Percentiles rank a stretch among this genome's conserved stretches.
These are phyloP conservation scores for Neodiprion lecontei DNA, from an alignment of 1,140 invertebrate genomes.

Conservation along the genomic window DNA sequence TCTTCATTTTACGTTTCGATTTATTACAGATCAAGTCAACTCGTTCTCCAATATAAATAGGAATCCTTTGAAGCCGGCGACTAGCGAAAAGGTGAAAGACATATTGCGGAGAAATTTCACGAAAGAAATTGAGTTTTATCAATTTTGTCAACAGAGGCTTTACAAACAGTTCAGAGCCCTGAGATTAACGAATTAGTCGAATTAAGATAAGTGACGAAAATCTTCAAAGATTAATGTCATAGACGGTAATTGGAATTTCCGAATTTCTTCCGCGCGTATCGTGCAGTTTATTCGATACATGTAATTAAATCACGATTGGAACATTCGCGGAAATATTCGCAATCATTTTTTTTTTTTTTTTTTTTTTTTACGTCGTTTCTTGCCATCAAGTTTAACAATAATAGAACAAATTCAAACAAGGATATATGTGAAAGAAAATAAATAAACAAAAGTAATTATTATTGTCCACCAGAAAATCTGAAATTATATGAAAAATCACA, in stretches of 20 bases:
- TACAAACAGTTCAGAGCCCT: slow-evolving; percentile 81
- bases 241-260: neutral
- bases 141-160: slow-evolving; percentile 86
- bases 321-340: too few species aligned
- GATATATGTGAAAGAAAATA: too few species aligned
- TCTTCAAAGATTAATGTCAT: neutral
- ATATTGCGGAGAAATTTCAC: slow-evolving; percentile 88
- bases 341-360: too few species aligned
- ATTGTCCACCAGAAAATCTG: too few species aligned
- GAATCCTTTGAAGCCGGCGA: slow-evolving; percentile 86
- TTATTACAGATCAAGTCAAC: slow-evolving; percentile 73
- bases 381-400: too few species aligned
- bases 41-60: slow-evolving; percentile 81
- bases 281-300: too few species aligned
- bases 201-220: neutral
- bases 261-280: too few species aligned
- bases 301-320: too few species aligned
- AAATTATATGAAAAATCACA: too few species aligned
- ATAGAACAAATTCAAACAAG: too few species aligned
- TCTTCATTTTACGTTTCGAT: slow-evolving; percentile 9
- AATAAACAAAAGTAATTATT: too few species aligned
- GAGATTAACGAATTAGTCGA: slow-evolving; percentile 42
- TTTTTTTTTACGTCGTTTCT: too few species aligned
- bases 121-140: slow-evolving; percentile 89
- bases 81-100: slow-evolving; percentile 84